Evolutionary conservation across 23 tunicate species (phyloP).

Genomic region (Ciona savignyi): DNA sequence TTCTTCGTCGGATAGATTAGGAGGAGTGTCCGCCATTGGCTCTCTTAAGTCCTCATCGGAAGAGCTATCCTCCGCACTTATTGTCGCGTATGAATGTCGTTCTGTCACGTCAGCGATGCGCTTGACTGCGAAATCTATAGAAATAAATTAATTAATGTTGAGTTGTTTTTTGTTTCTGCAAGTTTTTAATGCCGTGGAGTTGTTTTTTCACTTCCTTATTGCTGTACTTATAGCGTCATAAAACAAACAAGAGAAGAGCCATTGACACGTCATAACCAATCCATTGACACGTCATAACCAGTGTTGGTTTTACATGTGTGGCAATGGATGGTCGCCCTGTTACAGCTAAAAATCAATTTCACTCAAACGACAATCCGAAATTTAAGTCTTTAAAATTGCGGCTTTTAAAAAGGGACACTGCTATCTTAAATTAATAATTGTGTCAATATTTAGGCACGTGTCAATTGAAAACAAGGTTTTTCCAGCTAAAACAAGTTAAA

Average conservation of each 20-base stretch:
- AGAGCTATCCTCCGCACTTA: conserved; percentile 42
- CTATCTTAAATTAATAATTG: too few relatives aligned
- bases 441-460: background rate
- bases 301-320: too few relatives aligned
- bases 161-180: background rate
- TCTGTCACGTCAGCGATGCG: background rate
- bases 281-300: too few relatives aligned
- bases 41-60: conserved; percentile 83
- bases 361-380: too few relatives aligned
- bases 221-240: background rate
- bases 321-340: too few relatives aligned
- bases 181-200: background rate
- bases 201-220: background rate
- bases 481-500: background rate
- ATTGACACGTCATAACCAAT: background rate
- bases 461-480: background rate
- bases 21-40: conserved; percentile 50
- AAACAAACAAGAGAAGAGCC: background rate
- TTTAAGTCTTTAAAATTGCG: too few relatives aligned
- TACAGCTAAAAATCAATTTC: too few relatives aligned
- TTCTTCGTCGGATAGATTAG: conserved; percentile 77
- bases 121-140: background rate
- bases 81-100: background rate
- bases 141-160: too few relatives aligned
- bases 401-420: too few relatives aligned